These are phyloP conservation scores for Autographa pulchrina DNA, from an alignment of 2,888 invertebrate genomes.

Conservation along the genomic window DNA sequence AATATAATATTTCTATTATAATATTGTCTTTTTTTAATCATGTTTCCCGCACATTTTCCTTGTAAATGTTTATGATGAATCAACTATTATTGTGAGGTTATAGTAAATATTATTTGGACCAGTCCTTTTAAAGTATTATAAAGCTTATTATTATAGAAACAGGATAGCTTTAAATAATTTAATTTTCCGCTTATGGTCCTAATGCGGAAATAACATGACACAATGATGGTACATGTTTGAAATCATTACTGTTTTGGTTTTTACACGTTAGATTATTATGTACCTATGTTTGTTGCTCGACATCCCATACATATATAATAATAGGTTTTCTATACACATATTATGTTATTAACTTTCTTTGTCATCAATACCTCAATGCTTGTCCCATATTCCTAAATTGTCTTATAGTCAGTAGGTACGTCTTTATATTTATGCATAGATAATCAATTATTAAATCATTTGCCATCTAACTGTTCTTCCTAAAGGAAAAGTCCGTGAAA, in stretches of 20 bases:
- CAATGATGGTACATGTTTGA: too few relatives aligned
- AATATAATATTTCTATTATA: conserved; percentile 13
- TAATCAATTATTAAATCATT: too few relatives aligned
- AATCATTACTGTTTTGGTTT: too few relatives aligned
- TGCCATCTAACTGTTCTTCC: not conserved
- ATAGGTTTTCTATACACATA: too few relatives aligned
- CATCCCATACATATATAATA: too few relatives aligned
- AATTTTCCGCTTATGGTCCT: not conserved
- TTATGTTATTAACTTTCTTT: too few relatives aligned
- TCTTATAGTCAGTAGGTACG: too few relatives aligned
- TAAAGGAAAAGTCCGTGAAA: conserved; percentile 15
- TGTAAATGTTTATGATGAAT: conserved; percentile 17
- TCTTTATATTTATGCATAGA: too few relatives aligned
- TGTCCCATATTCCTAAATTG: too few relatives aligned
- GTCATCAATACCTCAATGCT: too few relatives aligned
- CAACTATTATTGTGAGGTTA: not conserved
- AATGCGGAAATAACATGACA: not conserved
- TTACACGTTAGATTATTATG: too few relatives aligned
- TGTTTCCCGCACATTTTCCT: conserved; percentile 24
- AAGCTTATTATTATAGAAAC: not conserved
- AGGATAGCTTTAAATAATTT: not conserved
- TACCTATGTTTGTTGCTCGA: too few relatives aligned
- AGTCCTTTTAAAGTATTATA: not conserved
- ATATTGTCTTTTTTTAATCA: conserved; percentile 2
- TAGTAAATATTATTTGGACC: not conserved